Conservation (phyloP, 1,140 invertebrate species). For the Zaprionus lachaisei region DNA sequence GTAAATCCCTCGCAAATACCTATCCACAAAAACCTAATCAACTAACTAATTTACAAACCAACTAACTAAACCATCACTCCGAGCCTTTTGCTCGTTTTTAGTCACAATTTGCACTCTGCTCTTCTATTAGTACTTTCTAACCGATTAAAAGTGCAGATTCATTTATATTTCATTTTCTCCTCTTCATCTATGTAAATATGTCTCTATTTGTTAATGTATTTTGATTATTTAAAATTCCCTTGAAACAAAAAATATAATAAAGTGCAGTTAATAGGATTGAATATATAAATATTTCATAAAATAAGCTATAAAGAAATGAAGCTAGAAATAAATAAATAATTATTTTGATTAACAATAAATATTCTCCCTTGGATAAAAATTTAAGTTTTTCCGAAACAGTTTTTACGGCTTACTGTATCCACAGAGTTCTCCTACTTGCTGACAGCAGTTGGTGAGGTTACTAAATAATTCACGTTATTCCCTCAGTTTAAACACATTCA, state of each 20-base stretch:
- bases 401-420: no score
- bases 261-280: not conserved
- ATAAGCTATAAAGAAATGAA: not conserved
- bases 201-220: conserved; percentile 2
- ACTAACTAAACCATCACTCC: conserved; percentile 33
- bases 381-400: no score
- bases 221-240: not conserved
- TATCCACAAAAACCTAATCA: conserved; percentile 44
- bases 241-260: not conserved
- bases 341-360: not conserved
- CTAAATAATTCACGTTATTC: no score
- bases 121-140: conserved; percentile 24
- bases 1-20: conserved; percentile 23
- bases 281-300: not conserved
- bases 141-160: conserved; percentile 37
- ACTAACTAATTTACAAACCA: conserved; percentile 36
- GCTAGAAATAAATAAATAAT: not conserved
- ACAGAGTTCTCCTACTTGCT: no score
- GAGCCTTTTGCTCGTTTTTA: conserved; percentile 16
- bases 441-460: no score
- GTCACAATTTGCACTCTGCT: conserved; percentile 43
- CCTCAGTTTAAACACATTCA: no score
- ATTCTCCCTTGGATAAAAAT: not conserved
- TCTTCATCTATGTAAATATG: conserved; percentile 14
- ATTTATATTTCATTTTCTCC: conserved; percentile 25